phyloP scores from a whole-genome alignment of 2,797 vertebrate genomes.

The Ctenochaetus hawaiiensis region DNA sequence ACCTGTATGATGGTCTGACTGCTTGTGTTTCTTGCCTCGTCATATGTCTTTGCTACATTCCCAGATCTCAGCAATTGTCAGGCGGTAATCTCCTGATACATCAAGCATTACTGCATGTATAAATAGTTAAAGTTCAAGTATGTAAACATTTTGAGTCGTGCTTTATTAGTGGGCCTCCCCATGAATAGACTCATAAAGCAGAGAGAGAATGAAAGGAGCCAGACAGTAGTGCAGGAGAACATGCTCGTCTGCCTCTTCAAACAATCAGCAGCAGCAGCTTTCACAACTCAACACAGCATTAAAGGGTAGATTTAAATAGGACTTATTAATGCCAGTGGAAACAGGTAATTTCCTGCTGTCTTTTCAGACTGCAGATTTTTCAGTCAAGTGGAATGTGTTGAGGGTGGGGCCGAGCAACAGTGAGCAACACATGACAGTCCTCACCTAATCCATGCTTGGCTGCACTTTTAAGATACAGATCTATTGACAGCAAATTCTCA shows the following conservation, averaged over 20 bases:
- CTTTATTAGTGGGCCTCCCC: constrained; percentile 45
- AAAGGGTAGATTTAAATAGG: constrained; percentile 40
- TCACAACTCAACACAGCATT: constrained; percentile 33
- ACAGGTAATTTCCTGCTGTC: constrained; percentile 65
- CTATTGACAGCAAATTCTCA: constrained; percentile 62
- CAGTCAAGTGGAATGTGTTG: constrained; percentile 58
- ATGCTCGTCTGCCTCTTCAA: constrained; percentile 37
- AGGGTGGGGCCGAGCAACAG: constrained; percentile 51
- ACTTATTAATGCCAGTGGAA: constrained; percentile 45
- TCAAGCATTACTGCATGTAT: constrained; percentile 58
- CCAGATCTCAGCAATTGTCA: background rate
- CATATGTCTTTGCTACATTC: background rate
- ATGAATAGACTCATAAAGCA: constrained; percentile 54
- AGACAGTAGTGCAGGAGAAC: constrained; percentile 24
- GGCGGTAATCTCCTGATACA: constrained; percentile 26
- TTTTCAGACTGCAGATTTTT: constrained; percentile 54
- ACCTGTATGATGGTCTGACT: background rate
- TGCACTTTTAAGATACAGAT: constrained; percentile 60
- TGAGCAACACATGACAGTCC: constrained; percentile 53
- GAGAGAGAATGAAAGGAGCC: constrained; percentile 38
- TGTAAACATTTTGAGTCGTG: constrained; percentile 72
- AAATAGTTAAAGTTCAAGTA: constrained; percentile 69
- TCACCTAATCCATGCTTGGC: constrained; percentile 61
- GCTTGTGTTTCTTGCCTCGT: background rate
- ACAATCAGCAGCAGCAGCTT: constrained; percentile 24